phyloP scores from a whole-genome alignment of 2,113 vertebrate species.

The Xyliphius kryptos region DNA sequence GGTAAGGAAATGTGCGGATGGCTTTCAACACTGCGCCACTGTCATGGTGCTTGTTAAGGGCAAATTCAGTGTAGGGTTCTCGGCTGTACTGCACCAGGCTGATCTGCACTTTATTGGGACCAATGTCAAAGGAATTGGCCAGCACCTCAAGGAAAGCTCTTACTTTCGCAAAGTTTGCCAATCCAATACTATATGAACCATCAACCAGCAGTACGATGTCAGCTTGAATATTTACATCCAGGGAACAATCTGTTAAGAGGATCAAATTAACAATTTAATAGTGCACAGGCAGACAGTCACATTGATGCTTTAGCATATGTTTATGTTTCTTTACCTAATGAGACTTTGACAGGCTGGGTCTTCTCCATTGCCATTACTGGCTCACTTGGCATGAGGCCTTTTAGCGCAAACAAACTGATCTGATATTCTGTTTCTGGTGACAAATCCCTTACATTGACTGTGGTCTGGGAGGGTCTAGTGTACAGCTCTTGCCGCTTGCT shows the following conservation, averaged over 20 bases:
- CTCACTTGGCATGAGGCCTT: constrained; percentile 84
- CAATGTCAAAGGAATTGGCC: constrained; percentile 91
- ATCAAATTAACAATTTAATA: constrained; percentile 25
- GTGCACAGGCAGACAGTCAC: not conserved
- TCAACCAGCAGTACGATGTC: constrained; percentile 95
- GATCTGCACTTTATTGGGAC: constrained; percentile 82
- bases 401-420: constrained; percentile 85
- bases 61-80: constrained; percentile 91
- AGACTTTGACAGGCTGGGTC: constrained; percentile 87
- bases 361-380: constrained; percentile 80
- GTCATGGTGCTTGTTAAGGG: constrained; percentile 84
- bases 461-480: constrained; percentile 76
- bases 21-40: constrained; percentile 83
- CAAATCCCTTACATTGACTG: constrained; percentile 84
- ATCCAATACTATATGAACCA: constrained; percentile 96
- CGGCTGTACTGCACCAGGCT: constrained; percentile 98
- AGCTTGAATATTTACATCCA: constrained; percentile 92
- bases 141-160: constrained; percentile 93
- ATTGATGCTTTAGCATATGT: not conserved
- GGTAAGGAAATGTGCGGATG: constrained; percentile 90
- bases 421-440: constrained; percentile 90
- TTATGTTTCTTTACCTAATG: constrained; percentile 69
- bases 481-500: constrained; percentile 83
- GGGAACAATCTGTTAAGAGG: constrained; percentile 81
- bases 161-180: constrained; percentile 97